A percentile compares a stretch with the other conserved stretches of the same genome.
Conservation (phyloP, 2,113 vertebrate species). For the Scartelaos histophorus region DNA sequence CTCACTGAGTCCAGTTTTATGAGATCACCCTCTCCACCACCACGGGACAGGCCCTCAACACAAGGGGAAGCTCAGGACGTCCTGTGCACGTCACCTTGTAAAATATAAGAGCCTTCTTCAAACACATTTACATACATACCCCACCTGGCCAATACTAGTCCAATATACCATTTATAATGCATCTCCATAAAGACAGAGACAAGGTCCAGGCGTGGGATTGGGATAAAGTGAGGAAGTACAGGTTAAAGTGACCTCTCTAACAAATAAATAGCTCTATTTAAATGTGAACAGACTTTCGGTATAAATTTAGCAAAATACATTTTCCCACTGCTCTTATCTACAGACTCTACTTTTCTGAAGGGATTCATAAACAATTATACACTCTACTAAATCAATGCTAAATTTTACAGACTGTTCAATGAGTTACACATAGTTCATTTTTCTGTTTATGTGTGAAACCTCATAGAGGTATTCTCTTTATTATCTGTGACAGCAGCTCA, state of each 20-base stretch:
- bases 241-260: conserved; percentile 63
- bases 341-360: conserved; percentile 78
- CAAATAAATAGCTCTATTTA: conserved; percentile 68
- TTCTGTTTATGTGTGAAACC: conserved; percentile 56
- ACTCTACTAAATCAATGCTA: conserved; percentile 74
- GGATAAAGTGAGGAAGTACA: conserved; percentile 47
- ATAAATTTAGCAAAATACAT: conserved; percentile 85
- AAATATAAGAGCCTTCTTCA: conserved; percentile 61
- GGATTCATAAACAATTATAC: conserved; percentile 74
- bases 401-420: conserved; percentile 72
- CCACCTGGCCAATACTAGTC: conserved; percentile 45
- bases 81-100: conserved; percentile 48
- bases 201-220: conserved; percentile 32
- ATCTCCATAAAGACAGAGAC: conserved; percentile 64
- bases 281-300: conserved; percentile 64
- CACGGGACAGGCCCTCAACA: conserved; percentile 31
- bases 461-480: conserved; percentile 76
- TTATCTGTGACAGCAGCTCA: conserved; percentile 56
- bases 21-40: conserved; percentile 44
- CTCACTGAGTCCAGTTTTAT: conserved; percentile 46
- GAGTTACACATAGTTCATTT: conserved; percentile 55
- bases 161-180: conserved; percentile 58
- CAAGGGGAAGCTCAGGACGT: conserved; percentile 38
- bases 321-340: conserved; percentile 76
- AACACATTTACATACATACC: conserved; percentile 51